A percentile compares a stretch with the other conserved stretches of the same genome.
These are phyloP conservation scores for Cranoglanis bouderius DNA, from an alignment of 2,113 vertebrate species.

Conservation along the genomic window DNA sequence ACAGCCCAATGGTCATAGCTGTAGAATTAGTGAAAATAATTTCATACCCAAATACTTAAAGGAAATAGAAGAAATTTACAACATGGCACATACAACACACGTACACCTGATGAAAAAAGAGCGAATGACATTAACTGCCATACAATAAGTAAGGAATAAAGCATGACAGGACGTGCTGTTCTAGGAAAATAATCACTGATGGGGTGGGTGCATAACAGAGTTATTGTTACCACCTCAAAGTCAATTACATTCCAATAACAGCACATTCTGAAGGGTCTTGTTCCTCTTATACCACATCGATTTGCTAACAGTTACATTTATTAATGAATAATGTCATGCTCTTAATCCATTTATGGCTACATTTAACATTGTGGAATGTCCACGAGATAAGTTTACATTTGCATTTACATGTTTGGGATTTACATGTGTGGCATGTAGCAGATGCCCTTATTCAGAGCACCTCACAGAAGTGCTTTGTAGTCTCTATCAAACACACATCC, in stretches of 20 bases:
- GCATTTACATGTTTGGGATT: not conserved
- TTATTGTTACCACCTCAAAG: not conserved
- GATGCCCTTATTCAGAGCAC: not conserved
- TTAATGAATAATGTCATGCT: not conserved
- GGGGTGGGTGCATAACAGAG: not conserved
- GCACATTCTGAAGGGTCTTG: not conserved
- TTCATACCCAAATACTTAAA: not conserved
- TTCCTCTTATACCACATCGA: not conserved
- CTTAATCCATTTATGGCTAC: not conserved
- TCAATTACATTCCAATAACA: not conserved
- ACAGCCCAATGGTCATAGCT: not conserved
- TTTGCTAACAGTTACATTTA: not conserved
- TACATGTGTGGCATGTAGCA: not conserved
- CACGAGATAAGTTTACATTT: not conserved
- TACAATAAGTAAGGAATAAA: not conserved
- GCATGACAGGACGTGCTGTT: not conserved
- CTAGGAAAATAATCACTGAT: too few species aligned
- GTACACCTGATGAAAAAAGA: not conserved
- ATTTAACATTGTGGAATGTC: not conserved
- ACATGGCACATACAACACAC: not conserved
- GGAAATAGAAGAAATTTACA: not conserved
- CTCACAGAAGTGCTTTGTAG: not conserved
- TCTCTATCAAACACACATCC: not conserved
- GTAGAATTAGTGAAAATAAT: not conserved
- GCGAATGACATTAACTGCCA: not conserved